These are phyloP conservation scores for Encarsia formosa DNA, from an alignment of 2,888 invertebrate species.

Conservation along the genomic window DNA sequence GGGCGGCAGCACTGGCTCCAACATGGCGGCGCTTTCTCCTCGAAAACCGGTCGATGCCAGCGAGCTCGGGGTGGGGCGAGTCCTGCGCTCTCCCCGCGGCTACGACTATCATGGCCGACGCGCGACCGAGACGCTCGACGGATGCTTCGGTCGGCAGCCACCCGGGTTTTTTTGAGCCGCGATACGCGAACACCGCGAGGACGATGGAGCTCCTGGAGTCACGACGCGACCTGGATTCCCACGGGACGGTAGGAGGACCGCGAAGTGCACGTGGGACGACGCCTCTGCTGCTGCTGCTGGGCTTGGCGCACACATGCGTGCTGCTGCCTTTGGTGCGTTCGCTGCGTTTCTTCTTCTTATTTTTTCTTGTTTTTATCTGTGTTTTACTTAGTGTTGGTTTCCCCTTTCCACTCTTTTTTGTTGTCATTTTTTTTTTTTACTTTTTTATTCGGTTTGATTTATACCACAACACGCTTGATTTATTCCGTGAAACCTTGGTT, in stretches of 20 bases:
- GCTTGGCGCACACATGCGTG: neutral
- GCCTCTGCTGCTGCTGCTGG: neutral
- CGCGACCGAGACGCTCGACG: conserved; percentile 16
- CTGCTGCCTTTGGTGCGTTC: neutral
- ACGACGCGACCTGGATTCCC: too few species aligned
- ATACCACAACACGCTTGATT: too few species aligned
- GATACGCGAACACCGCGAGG: too few species aligned
- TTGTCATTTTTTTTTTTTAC: too few species aligned
- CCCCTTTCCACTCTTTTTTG: neutral
- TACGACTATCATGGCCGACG: neutral
- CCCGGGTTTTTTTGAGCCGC: conserved; percentile 1
- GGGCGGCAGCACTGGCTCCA: neutral
- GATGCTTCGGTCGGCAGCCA: conserved; percentile 19
- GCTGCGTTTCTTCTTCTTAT: neutral
- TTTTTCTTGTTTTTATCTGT: neutral
- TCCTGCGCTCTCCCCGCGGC: neutral
- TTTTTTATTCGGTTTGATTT: too few species aligned
- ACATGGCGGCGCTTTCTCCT: neutral
- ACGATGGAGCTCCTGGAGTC: too few species aligned
- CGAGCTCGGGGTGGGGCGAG: neutral
- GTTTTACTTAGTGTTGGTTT: neutral
- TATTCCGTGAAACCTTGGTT: too few species aligned
- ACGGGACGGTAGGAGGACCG: too few species aligned
- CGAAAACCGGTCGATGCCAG: neutral
- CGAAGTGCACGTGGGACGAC: too few species aligned